Evolutionary conservation across 2,888 invertebrate species (phyloP).

Genomic region (Agrotis ipsilon): DNA sequence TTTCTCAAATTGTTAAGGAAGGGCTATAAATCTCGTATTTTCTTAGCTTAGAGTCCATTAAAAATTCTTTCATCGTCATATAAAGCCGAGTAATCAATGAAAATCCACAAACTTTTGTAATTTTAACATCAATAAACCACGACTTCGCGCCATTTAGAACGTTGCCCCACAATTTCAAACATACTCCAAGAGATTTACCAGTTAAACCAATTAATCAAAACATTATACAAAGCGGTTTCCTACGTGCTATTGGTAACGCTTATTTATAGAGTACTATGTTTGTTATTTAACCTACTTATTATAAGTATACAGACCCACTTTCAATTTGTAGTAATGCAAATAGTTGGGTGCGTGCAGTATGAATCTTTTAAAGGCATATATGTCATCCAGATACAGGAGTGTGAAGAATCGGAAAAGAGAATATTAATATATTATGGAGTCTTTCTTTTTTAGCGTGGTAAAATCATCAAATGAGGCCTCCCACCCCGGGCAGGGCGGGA

Average conservation of each 20-base stretch:
- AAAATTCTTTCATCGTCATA: not conserved
- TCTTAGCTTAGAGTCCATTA: too few relatives aligned
- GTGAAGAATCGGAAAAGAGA: not conserved
- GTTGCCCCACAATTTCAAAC: constrained; percentile 16
- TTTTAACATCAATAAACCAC: not conserved
- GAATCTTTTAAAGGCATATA: not conserved
- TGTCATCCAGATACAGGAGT: not conserved
- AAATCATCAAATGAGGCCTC: too few relatives aligned
- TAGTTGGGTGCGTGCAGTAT: not conserved
- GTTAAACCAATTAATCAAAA: constrained; percentile 29
- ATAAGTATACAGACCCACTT: constrained; percentile 9
- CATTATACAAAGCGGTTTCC: constrained; percentile 19
- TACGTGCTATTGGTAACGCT: constrained; percentile 27
- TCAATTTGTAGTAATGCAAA: constrained; percentile 2
- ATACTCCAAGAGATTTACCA: constrained; percentile 30
- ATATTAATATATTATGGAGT: too few relatives aligned
- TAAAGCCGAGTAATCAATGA: not conserved
- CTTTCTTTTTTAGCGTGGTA: too few relatives aligned
- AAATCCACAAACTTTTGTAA: not conserved
- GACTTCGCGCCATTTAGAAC: not conserved
- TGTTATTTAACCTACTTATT: constrained; percentile 36
- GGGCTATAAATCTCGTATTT: too few relatives aligned
- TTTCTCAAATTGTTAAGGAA: too few relatives aligned
- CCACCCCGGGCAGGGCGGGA: too few relatives aligned
- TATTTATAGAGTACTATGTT: constrained; percentile 20